Base-by-base conservation (phyloP, 2,888 invertebrate genomes). In the Apantesis nais region DNA sequence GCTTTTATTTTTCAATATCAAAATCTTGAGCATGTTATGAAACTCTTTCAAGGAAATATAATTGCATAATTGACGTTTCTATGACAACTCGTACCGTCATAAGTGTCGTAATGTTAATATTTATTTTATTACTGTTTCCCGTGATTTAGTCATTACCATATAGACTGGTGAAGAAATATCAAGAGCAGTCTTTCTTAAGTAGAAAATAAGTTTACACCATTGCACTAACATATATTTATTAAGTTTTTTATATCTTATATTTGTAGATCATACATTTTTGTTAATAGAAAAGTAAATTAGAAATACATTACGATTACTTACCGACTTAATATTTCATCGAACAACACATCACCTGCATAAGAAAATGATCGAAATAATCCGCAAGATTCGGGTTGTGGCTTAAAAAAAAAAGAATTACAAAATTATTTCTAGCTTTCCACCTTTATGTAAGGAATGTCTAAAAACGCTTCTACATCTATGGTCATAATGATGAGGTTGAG, bases 41-140 rank as follows among this genome's bases (percentile, higher is more conserved):
- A 52, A 63, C 37, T 34, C n/a, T 65, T 34, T 34, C 25, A 41
- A 70, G 31, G 60, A 66, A 66, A 52, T 62, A n/a, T 55, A 37
- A 64, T 64, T 69, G 63, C 58, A 52, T 58, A 69, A 69, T 69
- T 64, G 41, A 34, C 63, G 34, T 61, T 63, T 63, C 61, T 29
- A 39, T 66, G 39, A 66, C 29, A 58, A 31, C 55, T 66, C n/a
- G n/a, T 19, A 58, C 55, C 55, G 37, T 58, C 37, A 44, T 34
- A 37, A 48, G 34, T 61, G 67, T 48, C 31, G 44, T 62, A 61
- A 67, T 61, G 61, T 37, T 61, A 64, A 61, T 70, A 66, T 70
- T 66, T 65, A 66, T 61, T 41, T 63, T 63, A 68, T 68, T 52
- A 68, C 41, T 31, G 52, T 39, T 70, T 52, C 37, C 61, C 62